Evolutionary conservation across 2,797 vertebrate genomes (phyloP).

Genomic region (Sebastiscus tertius): DNA sequence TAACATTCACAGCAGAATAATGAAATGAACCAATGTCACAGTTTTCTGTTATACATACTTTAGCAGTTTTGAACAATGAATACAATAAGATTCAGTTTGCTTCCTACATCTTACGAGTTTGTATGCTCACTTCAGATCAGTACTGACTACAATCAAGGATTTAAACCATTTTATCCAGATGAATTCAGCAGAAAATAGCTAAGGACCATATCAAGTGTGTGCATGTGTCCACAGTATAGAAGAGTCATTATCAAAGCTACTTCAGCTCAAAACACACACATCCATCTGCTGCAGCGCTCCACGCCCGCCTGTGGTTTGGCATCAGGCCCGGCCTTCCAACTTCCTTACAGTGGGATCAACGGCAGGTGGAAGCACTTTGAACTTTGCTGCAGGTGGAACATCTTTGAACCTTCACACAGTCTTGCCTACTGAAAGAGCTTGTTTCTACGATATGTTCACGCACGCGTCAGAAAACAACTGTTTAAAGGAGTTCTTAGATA

Average conservation of each 20-base stretch:
- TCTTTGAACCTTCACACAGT: constrained; percentile 63
- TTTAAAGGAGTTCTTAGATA: not conserved
- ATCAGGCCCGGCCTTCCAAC: constrained; percentile 55
- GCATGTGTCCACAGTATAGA: not conserved
- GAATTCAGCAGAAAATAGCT: not conserved
- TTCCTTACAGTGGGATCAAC: constrained; percentile 61
- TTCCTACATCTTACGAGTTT: not conserved
- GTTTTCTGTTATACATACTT: not conserved
- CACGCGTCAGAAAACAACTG: not conserved
- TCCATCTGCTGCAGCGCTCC: constrained; percentile 47
- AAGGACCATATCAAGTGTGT: not conserved
- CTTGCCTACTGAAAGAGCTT: constrained; percentile 37
- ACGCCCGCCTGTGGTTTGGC: constrained; percentile 73
- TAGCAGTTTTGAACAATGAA: not conserved
- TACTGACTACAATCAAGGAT: not conserved
- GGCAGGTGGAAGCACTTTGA: constrained; percentile 73
- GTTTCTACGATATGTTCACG: not conserved
- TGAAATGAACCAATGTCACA: not conserved
- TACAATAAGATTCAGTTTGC: not conserved
- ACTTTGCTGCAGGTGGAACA: constrained; percentile 67
- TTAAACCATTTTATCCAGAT: not conserved
- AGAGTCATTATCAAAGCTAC: constrained; percentile 54
- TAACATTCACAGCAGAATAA: not conserved
- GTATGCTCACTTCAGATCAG: not conserved
- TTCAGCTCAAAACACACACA: constrained; percentile 33